A percentile compares a stretch with the other conserved stretches of the same genome.
These are phyloP conservation scores for Epizoanthus scotinus DNA, from an alignment of 92 coral and sea anemone species.

Conservation along the genomic window DNA sequence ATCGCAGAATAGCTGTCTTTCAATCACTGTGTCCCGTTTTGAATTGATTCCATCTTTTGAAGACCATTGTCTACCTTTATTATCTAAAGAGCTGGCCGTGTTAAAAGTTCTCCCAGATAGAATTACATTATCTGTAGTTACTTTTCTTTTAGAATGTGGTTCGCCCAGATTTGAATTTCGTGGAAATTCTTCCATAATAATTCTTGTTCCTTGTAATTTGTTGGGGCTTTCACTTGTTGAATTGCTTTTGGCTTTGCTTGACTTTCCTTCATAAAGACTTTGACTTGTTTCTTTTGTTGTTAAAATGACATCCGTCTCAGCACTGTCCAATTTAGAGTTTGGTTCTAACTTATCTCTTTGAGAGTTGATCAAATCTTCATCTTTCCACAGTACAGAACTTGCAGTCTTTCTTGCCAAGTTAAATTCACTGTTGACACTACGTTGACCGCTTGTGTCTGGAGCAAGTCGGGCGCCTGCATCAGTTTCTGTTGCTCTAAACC, in stretches of 20 bases:
- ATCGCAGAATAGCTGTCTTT: background rate
- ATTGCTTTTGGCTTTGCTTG: background rate
- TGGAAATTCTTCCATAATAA: background rate
- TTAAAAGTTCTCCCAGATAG: background rate
- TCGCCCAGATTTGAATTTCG: background rate
- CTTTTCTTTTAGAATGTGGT: background rate
- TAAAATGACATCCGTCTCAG: background rate
- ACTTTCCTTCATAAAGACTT: background rate
- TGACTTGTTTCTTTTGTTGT: background rate
- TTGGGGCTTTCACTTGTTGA: background rate
- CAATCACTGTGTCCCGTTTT: constrained; percentile 5
- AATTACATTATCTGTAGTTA: no score
- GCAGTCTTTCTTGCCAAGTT: background rate
- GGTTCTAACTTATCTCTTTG: background rate
- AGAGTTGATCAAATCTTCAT: background rate
- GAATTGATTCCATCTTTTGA: background rate
- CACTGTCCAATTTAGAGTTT: background rate
- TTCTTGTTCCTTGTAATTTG: background rate
- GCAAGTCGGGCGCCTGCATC: background rate
- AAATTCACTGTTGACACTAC: background rate
- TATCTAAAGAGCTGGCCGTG: background rate
- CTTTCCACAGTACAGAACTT: background rate
- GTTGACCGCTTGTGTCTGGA: background rate
- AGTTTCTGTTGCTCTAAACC: background rate
- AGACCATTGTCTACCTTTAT: background rate